Base-by-base conservation (phyloP, 92 coral and sea anemone species). In the Ricordea florida region DNA sequence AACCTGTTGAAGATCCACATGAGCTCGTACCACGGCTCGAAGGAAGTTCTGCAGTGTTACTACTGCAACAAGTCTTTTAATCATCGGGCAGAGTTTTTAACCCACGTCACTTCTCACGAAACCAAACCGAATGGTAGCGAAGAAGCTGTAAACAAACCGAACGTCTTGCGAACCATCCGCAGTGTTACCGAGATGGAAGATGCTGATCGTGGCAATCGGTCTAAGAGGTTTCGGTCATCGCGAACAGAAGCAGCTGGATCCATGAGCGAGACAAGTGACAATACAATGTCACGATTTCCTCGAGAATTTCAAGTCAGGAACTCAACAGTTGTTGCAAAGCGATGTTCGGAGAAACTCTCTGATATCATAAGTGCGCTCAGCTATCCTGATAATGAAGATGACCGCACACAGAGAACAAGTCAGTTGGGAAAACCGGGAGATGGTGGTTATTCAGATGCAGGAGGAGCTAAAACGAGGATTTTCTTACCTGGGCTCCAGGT, bases 71-170 rank as follows among this genome's bases (percentile, higher is more conserved):
- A 77, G 70, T 88, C 93, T 5, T 91, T 91, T 69, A 61, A 76
- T 20, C 85, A 88, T 25, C 97, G 97, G 37, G 51, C 90, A n/a
- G 85, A 85, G 51, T 91, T 91, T 27, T 81, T 91, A 10, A 79
- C 81, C 66, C 97, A 91, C 63, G 85, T 91, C 32, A 91, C 93
- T 20, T 79, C 89, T n/a, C 97, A 91, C 72, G 93, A 91, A 33
- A 66, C 66, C 16, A n/a, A 64, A 5, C 21, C 50, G 38, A 62
- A 26, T 8, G 46, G 43, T 14, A 5, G 35, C 15, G 80, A 66
- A 33, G 91, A 59, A 15, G 59, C 47, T 36, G 77, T 83, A 53
- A 41, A 31, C 10, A 58, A 56, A 28, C 77, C 59, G 59, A 70
- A 55, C 11, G 25, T 52, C 11, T 53, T 55, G 29, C 77, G 77